Evolutionary conservation across 2,113 vertebrate genomes (phyloP), one percentile per base, ranked within the genome.

Genomic region (Rissa tridactyla): DNA sequence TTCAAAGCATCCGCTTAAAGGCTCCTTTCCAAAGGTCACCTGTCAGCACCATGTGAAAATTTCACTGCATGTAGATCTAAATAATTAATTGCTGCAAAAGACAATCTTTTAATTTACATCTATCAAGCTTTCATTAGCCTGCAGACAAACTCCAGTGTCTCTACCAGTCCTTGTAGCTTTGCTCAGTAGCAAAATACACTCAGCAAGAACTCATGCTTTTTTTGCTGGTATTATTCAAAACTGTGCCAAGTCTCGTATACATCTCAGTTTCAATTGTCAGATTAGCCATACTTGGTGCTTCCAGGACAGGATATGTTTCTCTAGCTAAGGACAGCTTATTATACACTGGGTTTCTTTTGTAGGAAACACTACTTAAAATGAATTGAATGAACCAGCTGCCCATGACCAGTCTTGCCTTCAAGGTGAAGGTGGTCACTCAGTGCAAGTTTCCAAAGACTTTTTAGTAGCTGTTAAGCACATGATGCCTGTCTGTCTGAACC

Each of bases 11-110:
- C 77, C 76, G 57, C 81, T 89, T 15, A 11, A 90, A 93, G 68
- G 49, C 40, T 60, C 11, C 57, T 92, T 79, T 51, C 57, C 77
- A 97, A 97, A 95, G 89, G 89, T 95, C 78, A 23, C 73, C 80
- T 66, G 62, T 91, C 82, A 85, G 70, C 1, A 1, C 34, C 13
- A 6, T 47, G 34, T 79, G 64, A 92, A 86, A 92, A 36, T 82
- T 95, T 89, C 52, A 13, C 69, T 66, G 73, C 49, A 19, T 94
- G 61, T 83, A 70, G 25, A 47, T 80, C 54, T 92, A 95, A 95
- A 87, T 94, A 95, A 90, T 90, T 89, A 87, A 92, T 85, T 82
- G 55, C 40, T 62, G 42, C 65, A 91, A 40, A 82, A 70, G 34
- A 44, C 46, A 61, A 2, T 79, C 46, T 69, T 96, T 79, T 61